These are phyloP conservation scores for Clarias fuscus DNA, from an alignment of 2,797 vertebrate genomes.

Conservation along the genomic window DNA sequence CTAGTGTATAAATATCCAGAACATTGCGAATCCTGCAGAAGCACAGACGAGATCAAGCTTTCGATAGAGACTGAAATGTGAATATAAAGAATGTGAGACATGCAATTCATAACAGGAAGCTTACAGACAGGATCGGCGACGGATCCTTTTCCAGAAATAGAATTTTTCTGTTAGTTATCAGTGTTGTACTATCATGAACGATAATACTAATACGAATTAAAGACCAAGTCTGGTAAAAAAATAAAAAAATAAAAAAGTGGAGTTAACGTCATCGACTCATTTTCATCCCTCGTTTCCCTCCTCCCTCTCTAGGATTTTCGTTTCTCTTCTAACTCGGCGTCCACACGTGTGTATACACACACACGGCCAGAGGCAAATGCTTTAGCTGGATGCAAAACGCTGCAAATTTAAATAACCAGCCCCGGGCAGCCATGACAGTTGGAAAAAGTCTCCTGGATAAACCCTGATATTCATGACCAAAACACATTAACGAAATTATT, in stretches of 20 bases:
- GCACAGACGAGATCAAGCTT: background rate
- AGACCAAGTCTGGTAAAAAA: background rate
- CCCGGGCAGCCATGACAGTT: background rate
- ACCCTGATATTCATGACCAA: background rate
- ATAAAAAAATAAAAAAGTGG: too few species aligned
- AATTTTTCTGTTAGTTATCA: background rate
- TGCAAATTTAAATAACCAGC: conserved; percentile 35
- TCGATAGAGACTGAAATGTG: background rate
- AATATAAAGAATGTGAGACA: background rate
- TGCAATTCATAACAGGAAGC: background rate
- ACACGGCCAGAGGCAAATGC: conserved; percentile 40
- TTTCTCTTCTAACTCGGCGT: background rate
- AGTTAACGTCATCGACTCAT: background rate
- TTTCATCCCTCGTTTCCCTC: conserved; percentile 23
- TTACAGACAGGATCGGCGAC: background rate
- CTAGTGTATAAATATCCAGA: conserved; percentile 12
- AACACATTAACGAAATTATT: conserved; percentile 37
- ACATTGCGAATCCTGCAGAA: background rate
- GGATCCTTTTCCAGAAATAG: background rate
- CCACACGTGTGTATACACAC: conserved; percentile 46
- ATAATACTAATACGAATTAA: background rate
- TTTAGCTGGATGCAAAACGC: conserved; percentile 1
- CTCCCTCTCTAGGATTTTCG: conserved; percentile 58
- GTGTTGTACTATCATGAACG: background rate
- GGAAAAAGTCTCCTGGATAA: background rate